Conservation (phyloP, 2,113 vertebrate species). For the Sebastes fasciatus region DNA sequence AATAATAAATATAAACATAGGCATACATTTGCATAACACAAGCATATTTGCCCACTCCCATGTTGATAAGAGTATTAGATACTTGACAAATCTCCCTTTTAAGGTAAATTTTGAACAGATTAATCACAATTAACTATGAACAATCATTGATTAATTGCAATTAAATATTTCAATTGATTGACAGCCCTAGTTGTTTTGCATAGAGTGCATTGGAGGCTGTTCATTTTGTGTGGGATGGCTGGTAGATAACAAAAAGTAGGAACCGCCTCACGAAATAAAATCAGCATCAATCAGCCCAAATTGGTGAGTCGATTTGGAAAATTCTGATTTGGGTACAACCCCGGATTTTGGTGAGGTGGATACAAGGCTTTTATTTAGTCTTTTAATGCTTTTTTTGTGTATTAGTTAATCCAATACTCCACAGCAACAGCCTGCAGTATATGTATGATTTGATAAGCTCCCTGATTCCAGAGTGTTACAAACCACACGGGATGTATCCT, state of each 20-base stretch:
- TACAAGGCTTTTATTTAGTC: constrained; percentile 11
- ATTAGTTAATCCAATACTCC: constrained; percentile 35
- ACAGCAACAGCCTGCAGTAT: constrained; percentile 39
- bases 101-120: too few species aligned
- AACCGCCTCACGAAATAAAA: not conserved
- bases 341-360: not conserved
- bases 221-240: not conserved
- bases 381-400: constrained; percentile 29
- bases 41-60: too few species aligned
- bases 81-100: too few species aligned
- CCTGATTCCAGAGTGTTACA: constrained; percentile 36
- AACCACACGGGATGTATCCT: constrained; percentile 44
- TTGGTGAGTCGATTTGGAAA: not conserved
- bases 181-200: too few species aligned
- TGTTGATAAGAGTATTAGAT: too few species aligned
- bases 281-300: not conserved
- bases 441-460: constrained; percentile 51
- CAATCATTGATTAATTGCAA: too few species aligned
- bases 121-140: too few species aligned
- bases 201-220: not conserved
- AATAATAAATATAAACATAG: too few species aligned
- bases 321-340: not conserved
- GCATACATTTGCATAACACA: too few species aligned
- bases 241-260: not conserved
- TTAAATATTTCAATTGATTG: too few species aligned